A percentile compares a stretch with the other conserved stretches of the same genome.
phyloP scores from a whole-genome alignment of 2,797 vertebrate species.

The Ispidina picta region DNA sequence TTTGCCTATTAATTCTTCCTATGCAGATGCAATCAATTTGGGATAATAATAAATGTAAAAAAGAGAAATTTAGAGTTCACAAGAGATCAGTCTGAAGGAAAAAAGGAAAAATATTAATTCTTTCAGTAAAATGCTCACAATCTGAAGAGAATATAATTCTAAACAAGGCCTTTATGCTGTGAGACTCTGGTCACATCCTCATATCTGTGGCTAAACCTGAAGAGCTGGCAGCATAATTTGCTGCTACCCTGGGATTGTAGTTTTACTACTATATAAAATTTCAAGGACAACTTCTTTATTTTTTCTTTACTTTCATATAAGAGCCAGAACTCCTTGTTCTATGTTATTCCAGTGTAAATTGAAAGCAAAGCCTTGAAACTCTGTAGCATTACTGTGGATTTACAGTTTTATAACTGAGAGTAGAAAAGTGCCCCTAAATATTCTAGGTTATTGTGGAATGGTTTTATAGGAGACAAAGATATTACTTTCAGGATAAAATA shows the following conservation, averaged over 20 bases:
- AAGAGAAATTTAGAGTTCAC: background rate
- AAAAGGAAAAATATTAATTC: background rate
- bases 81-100: background rate
- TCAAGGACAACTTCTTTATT: constrained; percentile 55
- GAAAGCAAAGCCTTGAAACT: constrained; percentile 63
- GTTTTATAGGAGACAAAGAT: constrained; percentile 33
- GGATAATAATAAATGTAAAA: background rate
- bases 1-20: background rate
- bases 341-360: constrained; percentile 41
- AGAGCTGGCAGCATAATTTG: constrained; percentile 36
- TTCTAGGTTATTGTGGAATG: constrained; percentile 4
- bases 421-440: constrained; percentile 55
- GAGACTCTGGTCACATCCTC: background rate
- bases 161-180: background rate
- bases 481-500: constrained; percentile 36
- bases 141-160: background rate
- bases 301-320: constrained; percentile 32
- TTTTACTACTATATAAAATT: constrained; percentile 32
- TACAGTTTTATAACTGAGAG: constrained; percentile 55
- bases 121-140: background rate
- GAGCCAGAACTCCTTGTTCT: background rate
- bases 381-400: constrained; percentile 55
- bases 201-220: background rate
- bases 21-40: background rate
- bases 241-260: background rate